A percentile compares a stretch with the other conserved stretches of the same genome.
Conservation (phyloP, 2,797 vertebrate species). For the Scolopax bukidnonensis region DNA sequence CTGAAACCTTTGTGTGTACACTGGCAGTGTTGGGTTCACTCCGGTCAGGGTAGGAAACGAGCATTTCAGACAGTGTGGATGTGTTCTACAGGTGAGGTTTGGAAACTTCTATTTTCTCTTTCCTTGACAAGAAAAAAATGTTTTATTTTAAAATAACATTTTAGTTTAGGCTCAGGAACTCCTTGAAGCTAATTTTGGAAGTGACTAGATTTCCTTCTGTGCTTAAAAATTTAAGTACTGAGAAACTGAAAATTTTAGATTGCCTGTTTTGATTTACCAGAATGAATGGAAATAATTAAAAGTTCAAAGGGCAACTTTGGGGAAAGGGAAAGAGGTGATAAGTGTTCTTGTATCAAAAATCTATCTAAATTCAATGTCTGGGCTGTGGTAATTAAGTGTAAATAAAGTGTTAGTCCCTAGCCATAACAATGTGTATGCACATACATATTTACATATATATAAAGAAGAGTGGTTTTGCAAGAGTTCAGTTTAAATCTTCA, state of each 20-base stretch:
- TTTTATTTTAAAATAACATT: not conserved
- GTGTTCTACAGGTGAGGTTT: not conserved
- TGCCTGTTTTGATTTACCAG: not conserved
- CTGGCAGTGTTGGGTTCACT: not conserved
- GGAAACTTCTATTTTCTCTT: not conserved
- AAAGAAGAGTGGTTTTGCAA: not conserved
- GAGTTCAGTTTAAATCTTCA: not conserved
- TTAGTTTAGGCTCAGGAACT: not conserved
- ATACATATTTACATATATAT: not conserved
- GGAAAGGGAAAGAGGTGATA: not conserved
- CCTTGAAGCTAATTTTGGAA: not conserved
- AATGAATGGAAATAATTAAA: not conserved
- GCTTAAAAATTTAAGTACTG: not conserved
- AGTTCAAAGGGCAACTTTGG: not conserved
- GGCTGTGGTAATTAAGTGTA: not conserved
- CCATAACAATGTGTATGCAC: not conserved
- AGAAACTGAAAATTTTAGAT: not conserved
- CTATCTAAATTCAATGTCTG: not conserved
- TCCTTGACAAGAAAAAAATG: not conserved
- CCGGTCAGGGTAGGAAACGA: not conserved
- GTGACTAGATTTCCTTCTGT: not conserved
- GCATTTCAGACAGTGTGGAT: not conserved
- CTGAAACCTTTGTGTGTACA: not conserved
- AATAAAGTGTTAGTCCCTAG: too few relatives aligned
- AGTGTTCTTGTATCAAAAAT: not conserved